Conservation (phyloP, 2,797 vertebrate species). For the Peromyscus melanophrys region DNA sequence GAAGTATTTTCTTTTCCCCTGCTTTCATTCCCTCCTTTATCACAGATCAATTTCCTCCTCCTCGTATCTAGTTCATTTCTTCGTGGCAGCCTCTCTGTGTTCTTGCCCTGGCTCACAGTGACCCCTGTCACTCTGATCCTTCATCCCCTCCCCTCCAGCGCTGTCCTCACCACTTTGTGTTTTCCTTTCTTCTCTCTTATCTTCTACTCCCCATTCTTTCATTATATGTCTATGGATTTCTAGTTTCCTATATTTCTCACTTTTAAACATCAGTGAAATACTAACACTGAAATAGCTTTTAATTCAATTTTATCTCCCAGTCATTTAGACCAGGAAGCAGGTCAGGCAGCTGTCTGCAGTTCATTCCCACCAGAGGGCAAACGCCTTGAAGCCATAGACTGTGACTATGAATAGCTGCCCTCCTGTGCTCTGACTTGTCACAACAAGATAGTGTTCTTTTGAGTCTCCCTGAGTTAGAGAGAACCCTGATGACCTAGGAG, state of each 20-base stretch:
- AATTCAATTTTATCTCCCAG: conserved; percentile 41
- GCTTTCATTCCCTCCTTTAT: conserved; percentile 68
- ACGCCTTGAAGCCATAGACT: neutral
- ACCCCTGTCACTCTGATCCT: neutral
- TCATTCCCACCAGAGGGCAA: neutral
- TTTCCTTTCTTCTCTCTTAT: conserved; percentile 14
- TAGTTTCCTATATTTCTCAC: conserved; percentile 12
- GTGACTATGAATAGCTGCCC: neutral
- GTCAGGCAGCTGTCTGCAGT: neutral
- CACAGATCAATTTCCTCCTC: conserved; percentile 59
- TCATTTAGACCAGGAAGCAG: neutral
- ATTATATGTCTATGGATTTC: neutral
- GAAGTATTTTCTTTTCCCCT: conserved; percentile 65
- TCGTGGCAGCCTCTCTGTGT: neutral
- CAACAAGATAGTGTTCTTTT: conserved; percentile 42
- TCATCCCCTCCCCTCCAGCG: neutral
- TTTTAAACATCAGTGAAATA: conserved; percentile 60
- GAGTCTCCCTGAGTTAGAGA: neutral
- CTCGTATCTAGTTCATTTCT: neutral
- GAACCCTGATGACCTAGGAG: neutral
- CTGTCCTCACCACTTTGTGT: neutral
- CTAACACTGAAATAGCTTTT: neutral
- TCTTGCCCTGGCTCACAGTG: neutral
- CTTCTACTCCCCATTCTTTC: neutral
- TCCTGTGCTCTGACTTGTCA: neutral